Percentiles rank a stretch among this genome's conserved stretches.
Evolutionary conservation across 2,888 invertebrate genomes (phyloP).

Genomic region (Drosophila bunnanda): DNA sequence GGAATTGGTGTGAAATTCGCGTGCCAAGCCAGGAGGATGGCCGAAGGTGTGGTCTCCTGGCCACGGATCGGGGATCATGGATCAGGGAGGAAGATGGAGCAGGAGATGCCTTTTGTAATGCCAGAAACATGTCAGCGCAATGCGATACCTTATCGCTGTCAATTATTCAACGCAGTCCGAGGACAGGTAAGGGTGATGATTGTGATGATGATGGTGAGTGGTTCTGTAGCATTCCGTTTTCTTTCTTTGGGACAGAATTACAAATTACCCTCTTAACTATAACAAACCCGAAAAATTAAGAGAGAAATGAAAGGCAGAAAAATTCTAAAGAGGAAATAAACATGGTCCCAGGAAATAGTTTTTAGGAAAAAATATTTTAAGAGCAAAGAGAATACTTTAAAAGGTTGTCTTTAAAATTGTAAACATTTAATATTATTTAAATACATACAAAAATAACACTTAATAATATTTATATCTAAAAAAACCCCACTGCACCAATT

Average conservation of each 20-base stretch:
- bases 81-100: conserved; percentile 2
- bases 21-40: conserved; percentile 56
- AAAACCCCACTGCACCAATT: neutral
- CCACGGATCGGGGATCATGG: conserved; percentile 21
- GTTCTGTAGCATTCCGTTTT: conserved; percentile 35
- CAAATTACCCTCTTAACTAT: conserved; percentile 79
- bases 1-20: conserved; percentile 80
- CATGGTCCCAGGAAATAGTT: neutral
- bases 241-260: conserved; percentile 62
- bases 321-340: neutral
- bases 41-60: conserved; percentile 42
- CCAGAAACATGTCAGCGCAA: conserved; percentile 82
- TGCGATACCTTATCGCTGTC: conserved; percentile 80
- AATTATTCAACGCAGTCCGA: conserved; percentile 69
- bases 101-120: conserved; percentile 77
- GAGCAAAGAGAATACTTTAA: neutral
- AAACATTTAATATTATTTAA: neutral
- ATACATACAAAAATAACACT: too few relatives aligned
- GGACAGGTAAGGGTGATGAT: conserved; percentile 8
- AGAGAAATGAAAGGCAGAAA: conserved; percentile 27
- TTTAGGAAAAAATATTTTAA: neutral
- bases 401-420: neutral
- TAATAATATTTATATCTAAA: neutral
- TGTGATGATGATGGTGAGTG: conserved; percentile 8
- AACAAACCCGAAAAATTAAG: conserved; percentile 66